These are phyloP conservation scores for Gandaritis pyraliata DNA, from an alignment of 2,888 invertebrate species.

Conservation along the genomic window DNA sequence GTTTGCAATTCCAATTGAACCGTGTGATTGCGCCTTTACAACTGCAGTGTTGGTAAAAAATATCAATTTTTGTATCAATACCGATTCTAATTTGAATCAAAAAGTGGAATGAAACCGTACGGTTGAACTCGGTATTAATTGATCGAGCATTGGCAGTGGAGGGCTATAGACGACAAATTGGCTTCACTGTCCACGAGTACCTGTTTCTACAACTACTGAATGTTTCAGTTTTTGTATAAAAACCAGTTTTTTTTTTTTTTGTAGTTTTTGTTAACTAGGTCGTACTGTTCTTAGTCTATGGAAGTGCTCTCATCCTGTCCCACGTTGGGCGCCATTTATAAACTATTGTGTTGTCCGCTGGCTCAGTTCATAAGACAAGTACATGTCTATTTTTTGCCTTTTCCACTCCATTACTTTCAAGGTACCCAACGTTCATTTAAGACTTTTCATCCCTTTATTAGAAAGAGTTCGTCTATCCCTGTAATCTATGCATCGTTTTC, in stretches of 20 bases:
- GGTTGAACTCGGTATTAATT: constrained; percentile 37
- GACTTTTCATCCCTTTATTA: background rate
- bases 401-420: too few relatives aligned
- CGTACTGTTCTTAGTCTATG: too few relatives aligned
- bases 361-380: too few relatives aligned
- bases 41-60: constrained; percentile 23
- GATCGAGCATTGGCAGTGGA: constrained; percentile 36
- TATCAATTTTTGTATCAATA: constrained; percentile 37
- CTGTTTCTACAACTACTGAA: constrained; percentile 7
- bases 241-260: background rate
- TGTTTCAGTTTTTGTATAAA: background rate
- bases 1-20: background rate
- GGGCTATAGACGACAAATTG: constrained; percentile 40
- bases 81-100: constrained; percentile 39
- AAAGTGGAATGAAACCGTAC: constrained; percentile 35
- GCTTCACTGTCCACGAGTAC: constrained; percentile 31
- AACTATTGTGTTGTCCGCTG: too few relatives aligned
- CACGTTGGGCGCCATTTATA: background rate
- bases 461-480: constrained; percentile 2
- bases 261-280: background rate
- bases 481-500: constrained; percentile 14
- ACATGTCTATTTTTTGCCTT: too few relatives aligned
- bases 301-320: background rate
- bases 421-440: background rate
- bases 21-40: constrained; percentile 35